Base-by-base conservation (phyloP, 1,140 invertebrate genomes). In the Ceratina calcarata region DNA sequence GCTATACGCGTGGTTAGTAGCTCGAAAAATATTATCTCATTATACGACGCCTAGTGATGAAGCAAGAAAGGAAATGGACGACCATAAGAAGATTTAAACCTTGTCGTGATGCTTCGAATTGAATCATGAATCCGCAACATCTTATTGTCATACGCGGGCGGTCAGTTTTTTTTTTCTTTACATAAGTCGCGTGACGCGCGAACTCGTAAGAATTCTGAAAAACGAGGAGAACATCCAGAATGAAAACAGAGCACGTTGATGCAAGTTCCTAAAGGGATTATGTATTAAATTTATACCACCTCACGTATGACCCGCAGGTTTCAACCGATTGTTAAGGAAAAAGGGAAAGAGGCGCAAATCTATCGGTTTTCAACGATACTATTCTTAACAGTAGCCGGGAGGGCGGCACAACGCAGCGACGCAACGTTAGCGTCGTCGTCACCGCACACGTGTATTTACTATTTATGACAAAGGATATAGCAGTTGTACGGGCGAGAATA, bases 391-490 rank as follows among this genome's bases (percentile, higher is more conserved):
- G 7, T 20, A 49, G 10, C 24, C 13, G n/a, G 27, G 45, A 8
- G 20, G n/a, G 22, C 7, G 10, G 49, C 51, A 18, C 51, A n/a
- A 16, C 45, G 58, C 66, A 65, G 69, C 64, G 66, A 53, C 45
- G 69, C 64, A 51, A 45, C 45, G 57, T 20, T 27, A 4, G 55
- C 70, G 24, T 73, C 82, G 69, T 57, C 45, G 66, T 20, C 57
- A 45, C 37, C 2, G 71, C 62, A 60, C 57, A 66, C 80, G 71
- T 81, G 79, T 86, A 81, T 80, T 81, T 80, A 86, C 81, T 85
- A 80, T 86, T 86, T 85, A 86, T 72, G 74, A 79, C 80, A 79
- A 85, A 79, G 62, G 71, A 60, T 49, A 68, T 24, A 24, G 49
- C 45, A 68, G 32, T 45, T 72, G 73, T 64, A 72, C 62, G 55